Percentiles rank a stretch among this genome's conserved stretches.
phyloP scores from a whole-genome alignment of 2,888 invertebrate species.

The Synergus laeviventris region DNA sequence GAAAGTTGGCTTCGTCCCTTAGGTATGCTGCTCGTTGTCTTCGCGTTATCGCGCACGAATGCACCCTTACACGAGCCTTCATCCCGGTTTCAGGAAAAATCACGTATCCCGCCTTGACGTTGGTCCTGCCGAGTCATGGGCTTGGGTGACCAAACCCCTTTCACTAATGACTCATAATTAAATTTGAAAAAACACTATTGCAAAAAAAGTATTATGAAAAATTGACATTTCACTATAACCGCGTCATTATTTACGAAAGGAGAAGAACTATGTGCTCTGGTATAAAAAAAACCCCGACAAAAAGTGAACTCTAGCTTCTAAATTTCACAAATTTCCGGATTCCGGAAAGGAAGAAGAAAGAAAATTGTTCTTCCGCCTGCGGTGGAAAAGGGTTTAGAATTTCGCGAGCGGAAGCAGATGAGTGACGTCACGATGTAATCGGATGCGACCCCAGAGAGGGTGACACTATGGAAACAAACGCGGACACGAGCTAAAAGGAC shows the following conservation, averaged over 20 bases:
- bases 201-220: no score
- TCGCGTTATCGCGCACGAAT: constrained; percentile 66
- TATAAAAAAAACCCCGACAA: background rate
- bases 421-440: constrained; percentile 58
- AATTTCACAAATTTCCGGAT: constrained; percentile 10
- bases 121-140: constrained; percentile 26
- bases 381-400: constrained; percentile 37
- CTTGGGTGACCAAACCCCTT: background rate
- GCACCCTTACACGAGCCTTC: constrained; percentile 53
- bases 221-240: no score
- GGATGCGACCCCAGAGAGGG: constrained; percentile 55
- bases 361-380: constrained; percentile 29
- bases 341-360: constrained; percentile 23
- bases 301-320: background rate
- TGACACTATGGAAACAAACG: constrained; percentile 60
- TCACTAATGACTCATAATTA: background rate
- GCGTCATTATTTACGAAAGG: no score
- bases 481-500: constrained; percentile 56
- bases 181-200: background rate
- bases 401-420: constrained; percentile 57
- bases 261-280: no score
- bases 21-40: constrained; percentile 61
- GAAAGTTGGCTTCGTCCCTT: constrained; percentile 54
- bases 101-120: constrained; percentile 54
- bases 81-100: constrained; percentile 58